Conservation (phyloP, 2,888 invertebrate species). For the Schrankia costaestrigalis region DNA sequence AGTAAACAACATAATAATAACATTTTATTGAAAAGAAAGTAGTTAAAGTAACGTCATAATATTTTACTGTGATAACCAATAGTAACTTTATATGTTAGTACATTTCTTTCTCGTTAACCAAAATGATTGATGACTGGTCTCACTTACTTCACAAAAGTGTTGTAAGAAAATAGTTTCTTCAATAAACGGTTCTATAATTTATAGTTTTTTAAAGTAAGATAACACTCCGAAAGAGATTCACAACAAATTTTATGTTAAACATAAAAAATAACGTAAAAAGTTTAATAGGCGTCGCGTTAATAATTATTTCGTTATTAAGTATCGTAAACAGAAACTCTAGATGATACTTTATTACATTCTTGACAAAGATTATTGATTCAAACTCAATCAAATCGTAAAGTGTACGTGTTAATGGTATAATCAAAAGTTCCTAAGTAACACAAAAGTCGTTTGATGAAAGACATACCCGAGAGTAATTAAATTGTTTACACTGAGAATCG, state of each 20-base stretch:
- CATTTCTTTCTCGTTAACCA: conserved; percentile 50
- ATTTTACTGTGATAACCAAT: no score
- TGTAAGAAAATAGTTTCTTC: conserved; percentile 35
- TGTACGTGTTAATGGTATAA: conserved; percentile 42
- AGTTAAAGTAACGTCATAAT: no score
- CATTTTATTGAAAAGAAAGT: no score
- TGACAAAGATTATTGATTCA: conserved; percentile 43
- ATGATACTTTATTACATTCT: conserved; percentile 39
- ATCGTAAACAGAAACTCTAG: conserved; percentile 39
- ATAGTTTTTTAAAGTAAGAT: conserved; percentile 45
- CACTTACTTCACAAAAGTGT: conserved; percentile 40
- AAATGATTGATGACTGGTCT: conserved; percentile 45
- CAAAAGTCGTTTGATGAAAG: conserved; percentile 31
- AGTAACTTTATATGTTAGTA: no score
- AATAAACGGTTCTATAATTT: conserved; percentile 37
- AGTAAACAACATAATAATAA: no score
- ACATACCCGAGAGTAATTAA: conserved; percentile 39
- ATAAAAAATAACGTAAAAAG: conserved; percentile 47
- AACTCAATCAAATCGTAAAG: conserved; percentile 47
- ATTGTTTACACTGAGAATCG: conserved; percentile 37
- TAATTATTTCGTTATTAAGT: conserved; percentile 48
- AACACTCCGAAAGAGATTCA: conserved; percentile 39
- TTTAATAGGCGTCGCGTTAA: conserved; percentile 40
- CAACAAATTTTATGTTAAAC: conserved; percentile 39
- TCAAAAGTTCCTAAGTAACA: conserved; percentile 37